phyloP scores from a whole-genome alignment of 2,888 invertebrate species.

The Drosophila buzzatii region DNA sequence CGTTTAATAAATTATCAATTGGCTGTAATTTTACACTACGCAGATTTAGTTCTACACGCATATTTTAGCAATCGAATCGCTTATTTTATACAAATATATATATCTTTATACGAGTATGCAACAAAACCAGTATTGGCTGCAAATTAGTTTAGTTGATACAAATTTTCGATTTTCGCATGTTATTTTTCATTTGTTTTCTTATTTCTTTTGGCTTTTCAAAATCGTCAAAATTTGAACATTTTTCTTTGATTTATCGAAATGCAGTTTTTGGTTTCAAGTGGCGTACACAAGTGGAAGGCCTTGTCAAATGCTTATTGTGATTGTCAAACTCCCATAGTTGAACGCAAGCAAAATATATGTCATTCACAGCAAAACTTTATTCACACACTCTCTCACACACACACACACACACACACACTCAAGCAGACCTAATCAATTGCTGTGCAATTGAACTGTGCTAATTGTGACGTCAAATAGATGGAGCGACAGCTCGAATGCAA shows the following conservation, averaged over 20 bases:
- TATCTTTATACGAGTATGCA: slow-evolving; percentile 23
- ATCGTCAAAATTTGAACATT: slow-evolving; percentile 27
- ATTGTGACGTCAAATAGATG: slow-evolving; percentile 35
- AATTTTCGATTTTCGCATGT: slow-evolving; percentile 56
- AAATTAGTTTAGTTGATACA: slow-evolving; percentile 72
- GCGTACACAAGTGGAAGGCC: slow-evolving; percentile 21
- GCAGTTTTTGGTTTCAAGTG: slow-evolving; percentile 7
- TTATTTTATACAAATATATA: slow-evolving; percentile 33
- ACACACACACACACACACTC: slow-evolving; percentile 14
- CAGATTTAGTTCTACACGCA: slow-evolving; percentile 1
- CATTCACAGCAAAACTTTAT: slow-evolving; percentile 44
- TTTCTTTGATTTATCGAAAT: slow-evolving; percentile 15
- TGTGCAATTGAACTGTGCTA: slow-evolving; percentile 51
- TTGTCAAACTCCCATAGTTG: slow-evolving; percentile 47
- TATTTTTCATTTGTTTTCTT: slow-evolving; percentile 4
- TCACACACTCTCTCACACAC: slow-evolving; percentile 13
- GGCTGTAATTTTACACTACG: slow-evolving; percentile 34
- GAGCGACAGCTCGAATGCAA: slow-evolving; percentile 36
- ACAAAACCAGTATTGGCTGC: slow-evolving; percentile 64
- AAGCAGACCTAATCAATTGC: slow-evolving; percentile 43
- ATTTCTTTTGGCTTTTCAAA: slow-evolving; percentile 33
- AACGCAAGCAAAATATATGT: slow-evolving; percentile 48
- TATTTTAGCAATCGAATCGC: slow-evolving; percentile 48
- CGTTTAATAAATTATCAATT: slow-evolving; percentile 29
- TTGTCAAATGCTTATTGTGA: slow-evolving; percentile 73